phyloP scores from a whole-genome alignment of 2,888 invertebrate species.

The Polyploca ridens region DNA sequence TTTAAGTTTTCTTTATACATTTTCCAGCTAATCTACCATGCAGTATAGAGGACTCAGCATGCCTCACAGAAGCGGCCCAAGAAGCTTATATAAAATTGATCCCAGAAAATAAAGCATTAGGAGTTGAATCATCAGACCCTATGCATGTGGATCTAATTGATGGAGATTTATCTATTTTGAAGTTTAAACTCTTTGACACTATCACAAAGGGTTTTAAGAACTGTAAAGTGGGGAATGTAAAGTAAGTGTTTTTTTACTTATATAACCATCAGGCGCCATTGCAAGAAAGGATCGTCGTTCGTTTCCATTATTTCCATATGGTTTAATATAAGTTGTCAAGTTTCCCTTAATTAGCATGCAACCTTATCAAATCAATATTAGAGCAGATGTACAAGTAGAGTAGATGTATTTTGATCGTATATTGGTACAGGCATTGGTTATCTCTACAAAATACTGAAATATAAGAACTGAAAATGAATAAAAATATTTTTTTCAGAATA shows the following conservation, averaged over 20 bases:
- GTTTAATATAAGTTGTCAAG: too few species aligned
- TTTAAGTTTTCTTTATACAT: background rate
- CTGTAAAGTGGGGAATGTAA: slow-evolving; percentile 40
- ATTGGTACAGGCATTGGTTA: background rate
- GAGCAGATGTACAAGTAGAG: too few species aligned
- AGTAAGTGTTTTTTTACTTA: slow-evolving; percentile 46
- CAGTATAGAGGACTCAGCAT: slow-evolving; percentile 37
- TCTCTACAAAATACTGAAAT: background rate
- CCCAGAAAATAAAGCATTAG: slow-evolving; percentile 36
- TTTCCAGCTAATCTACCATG: slow-evolving; percentile 34
- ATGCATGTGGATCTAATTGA: slow-evolving; percentile 39
- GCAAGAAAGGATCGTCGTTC: too few species aligned
- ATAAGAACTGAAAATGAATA: background rate
- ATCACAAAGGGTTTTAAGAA: slow-evolving; percentile 42
- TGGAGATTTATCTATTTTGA: slow-evolving; percentile 37
- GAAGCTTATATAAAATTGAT: slow-evolving; percentile 30
- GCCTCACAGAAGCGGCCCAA: slow-evolving; percentile 35
- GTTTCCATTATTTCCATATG: too few species aligned
- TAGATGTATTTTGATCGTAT: too few species aligned
- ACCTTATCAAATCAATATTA: too few species aligned
- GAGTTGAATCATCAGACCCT: slow-evolving; percentile 44
- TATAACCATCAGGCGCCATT: too few species aligned
- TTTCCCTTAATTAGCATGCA: too few species aligned
- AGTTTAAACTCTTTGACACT: slow-evolving; percentile 40
- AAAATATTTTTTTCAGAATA: background rate